Percentiles rank a stretch among this genome's conserved stretches.
Conservation (phyloP, 30 jellyfish, hydroid and myxozoan genomes). For the Aurelia sp. region DNA sequence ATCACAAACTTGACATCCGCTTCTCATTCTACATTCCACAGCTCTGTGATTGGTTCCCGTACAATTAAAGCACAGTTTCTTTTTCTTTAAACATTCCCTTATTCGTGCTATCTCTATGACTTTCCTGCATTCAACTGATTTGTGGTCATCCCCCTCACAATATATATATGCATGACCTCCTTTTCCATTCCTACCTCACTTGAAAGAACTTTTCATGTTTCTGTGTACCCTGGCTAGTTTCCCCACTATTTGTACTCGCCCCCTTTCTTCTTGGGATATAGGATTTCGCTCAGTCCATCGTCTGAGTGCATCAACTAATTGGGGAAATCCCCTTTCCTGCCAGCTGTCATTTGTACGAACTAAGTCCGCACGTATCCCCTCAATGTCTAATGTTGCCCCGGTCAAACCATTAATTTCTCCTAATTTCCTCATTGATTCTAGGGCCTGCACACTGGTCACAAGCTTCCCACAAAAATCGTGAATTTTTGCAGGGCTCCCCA, state of each 20-base stretch:
- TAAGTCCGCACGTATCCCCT: slow-evolving; percentile 60
- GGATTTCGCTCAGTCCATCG: no score
- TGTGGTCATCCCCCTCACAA: no score
- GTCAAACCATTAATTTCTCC: slow-evolving; percentile 48
- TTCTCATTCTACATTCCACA: slow-evolving; percentile 16
- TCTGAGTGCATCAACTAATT: slow-evolving; percentile 30
- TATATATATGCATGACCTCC: no score
- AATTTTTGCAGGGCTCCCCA: slow-evolving; percentile 46
- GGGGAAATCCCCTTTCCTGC: slow-evolving; percentile 56
- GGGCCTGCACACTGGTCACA: slow-evolving; percentile 38
- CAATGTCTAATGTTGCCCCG: slow-evolving; percentile 73
- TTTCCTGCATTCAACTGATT: no score
- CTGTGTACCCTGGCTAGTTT: no score
- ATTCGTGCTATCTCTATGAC: no score
- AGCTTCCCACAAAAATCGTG: slow-evolving; percentile 15
- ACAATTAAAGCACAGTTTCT: neutral
- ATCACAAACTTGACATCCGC: slow-evolving; percentile 43
- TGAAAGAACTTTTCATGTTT: no score
- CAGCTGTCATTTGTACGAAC: slow-evolving; percentile 57
- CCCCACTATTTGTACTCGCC: no score
- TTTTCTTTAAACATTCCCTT: no score
- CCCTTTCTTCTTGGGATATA: no score
- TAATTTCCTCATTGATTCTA: slow-evolving; percentile 70
- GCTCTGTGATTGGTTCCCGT: no score
- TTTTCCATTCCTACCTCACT: no score